Evolutionary conservation across 1,140 invertebrate species (phyloP), one percentile per base, ranked within the genome.

Genomic region (Nixonia krombeini): DNA sequence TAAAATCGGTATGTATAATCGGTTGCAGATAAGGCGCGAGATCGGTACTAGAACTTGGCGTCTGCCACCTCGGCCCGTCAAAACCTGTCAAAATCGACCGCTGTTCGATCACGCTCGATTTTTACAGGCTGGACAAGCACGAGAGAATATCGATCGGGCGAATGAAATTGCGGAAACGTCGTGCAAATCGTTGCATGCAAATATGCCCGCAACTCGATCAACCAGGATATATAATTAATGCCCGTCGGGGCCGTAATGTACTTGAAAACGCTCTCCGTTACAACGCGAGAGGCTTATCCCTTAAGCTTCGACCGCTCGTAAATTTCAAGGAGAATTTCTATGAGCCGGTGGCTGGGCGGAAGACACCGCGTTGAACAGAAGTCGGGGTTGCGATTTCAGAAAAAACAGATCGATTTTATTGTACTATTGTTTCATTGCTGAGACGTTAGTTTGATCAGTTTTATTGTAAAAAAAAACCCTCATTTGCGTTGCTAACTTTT

Each of bases 191-290:
- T 52, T 65, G 42, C 42, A 57, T 57, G 35, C 47, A 52, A 65
- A 57, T 3, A 21, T 21, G 21, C 2, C 2, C 2, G 6, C 6
- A 21, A 21, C 21, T 21, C 2, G 21, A 21, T 57, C 41, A 28
- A 57, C 41, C 57, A 57, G 57, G 57, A 52, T 57, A 12, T 33
- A 65, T 65, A 65, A 57, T 65, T 65, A 57, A 57, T 65, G 41
- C 47, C 10, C 47, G 28, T 17, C 26, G 29, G 16, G 41, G 46
- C 23, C 37, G 6, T 21, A 21, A 21, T 21, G 2, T 6, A 6
- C 6, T 21, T 49, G 28, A 44, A 55, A 55, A 25, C 13, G 50
- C 55, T 63, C 50, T 49, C 50, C 37, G 50, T 53, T 49, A 62
- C n/a, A 33, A 49, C 35, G 50, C 52, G 47, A 47, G 53, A 46